Evolutionary conservation across 2,888 invertebrate genomes (phyloP), one percentile per base, ranked within the genome.

Genomic region (Cheilosia impressa): DNA sequence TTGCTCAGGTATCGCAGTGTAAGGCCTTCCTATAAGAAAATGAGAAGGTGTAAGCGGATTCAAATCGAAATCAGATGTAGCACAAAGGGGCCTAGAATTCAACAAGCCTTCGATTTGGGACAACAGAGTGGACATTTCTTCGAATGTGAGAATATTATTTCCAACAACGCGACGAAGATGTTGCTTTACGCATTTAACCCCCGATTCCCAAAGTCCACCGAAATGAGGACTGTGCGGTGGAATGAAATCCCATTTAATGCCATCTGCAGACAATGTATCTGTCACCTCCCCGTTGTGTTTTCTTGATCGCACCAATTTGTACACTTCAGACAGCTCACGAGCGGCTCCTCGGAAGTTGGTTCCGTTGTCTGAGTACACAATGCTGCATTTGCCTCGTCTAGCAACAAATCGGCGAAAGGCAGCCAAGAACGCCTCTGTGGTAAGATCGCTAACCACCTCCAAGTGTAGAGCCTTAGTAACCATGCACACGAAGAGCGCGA

Each of bases 41-140:
- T n/a, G n/a, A n/a, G n/a, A n/a, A 47, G 45, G 45, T 4, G 17
- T 17, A 17, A 45, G 2, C 6, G 45, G 45, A n/a, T 17, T 58
- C 6, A 73, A 50, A 53, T 87, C 81, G 3, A 72, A 41, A 41
- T 88, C 87, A 13, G 71, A 71, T 0, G 68, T 50, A 9, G 27
- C 41, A 19, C 77, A 83, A 27, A 84, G 34, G 2, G 85, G 85
- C 15, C 72, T n/a, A 47, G 76, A 76, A 47, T 80, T 85, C 10
- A 82, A 24, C 1, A 73, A 47, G 13, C 77, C 73, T 60, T 88
- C 82, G 1, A 88, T 66, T 66, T 87, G 88, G 2, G 76, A 62
- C 1, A 87, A 88, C n/a, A 88, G 13, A 0, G 81, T 87, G 17
- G 45, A 38, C 55, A 81, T 53, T 75, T 87, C 87, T 53, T 81